Percentiles rank a stretch among this genome's conserved stretches.
Evolutionary conservation across 2,888 invertebrate species (phyloP).

Genomic region (Pemphredon lugubris): DNA sequence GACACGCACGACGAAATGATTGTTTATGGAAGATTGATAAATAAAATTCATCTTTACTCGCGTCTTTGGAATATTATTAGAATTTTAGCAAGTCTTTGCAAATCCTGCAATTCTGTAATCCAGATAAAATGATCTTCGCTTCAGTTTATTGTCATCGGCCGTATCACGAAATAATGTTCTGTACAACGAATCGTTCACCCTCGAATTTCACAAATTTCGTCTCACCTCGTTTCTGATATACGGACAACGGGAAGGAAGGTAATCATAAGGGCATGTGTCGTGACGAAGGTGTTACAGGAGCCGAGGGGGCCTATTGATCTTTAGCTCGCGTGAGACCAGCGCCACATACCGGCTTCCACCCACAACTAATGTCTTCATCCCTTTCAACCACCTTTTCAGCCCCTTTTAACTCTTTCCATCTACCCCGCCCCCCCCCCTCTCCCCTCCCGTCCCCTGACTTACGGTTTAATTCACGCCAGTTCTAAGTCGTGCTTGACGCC

Average conservation of each 20-base stretch:
- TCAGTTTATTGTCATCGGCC: too few relatives aligned
- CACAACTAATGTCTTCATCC: slow-evolving; percentile 78
- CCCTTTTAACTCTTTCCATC: slow-evolving; percentile 31
- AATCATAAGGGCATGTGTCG: slow-evolving; percentile 62
- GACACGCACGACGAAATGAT: too few relatives aligned
- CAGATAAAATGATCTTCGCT: too few relatives aligned
- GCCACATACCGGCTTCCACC: slow-evolving; percentile 72
- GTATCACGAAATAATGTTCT: too few relatives aligned
- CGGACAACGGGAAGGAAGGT: background rate
- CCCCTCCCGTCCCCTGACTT: slow-evolving; percentile 8
- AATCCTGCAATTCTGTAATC: too few relatives aligned
- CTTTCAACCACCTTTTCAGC: slow-evolving; percentile 57
- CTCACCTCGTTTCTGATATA: background rate
- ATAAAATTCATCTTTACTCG: too few relatives aligned
- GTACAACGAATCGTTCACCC: too few relatives aligned
- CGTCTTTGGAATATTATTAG: too few relatives aligned
- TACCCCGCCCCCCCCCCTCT: slow-evolving; percentile 12
- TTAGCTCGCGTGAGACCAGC: slow-evolving; percentile 75
- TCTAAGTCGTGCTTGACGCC: slow-evolving; percentile 61
- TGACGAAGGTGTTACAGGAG: slow-evolving; percentile 58
- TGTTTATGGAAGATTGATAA: too few relatives aligned
- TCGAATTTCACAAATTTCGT: too few relatives aligned
- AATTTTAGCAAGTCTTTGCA: too few relatives aligned
- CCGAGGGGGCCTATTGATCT: slow-evolving; percentile 74
- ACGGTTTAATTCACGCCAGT: slow-evolving; percentile 50